Base-by-base conservation (phyloP, 2,113 vertebrate genomes). In the Rousettus leschenaultii region DNA sequence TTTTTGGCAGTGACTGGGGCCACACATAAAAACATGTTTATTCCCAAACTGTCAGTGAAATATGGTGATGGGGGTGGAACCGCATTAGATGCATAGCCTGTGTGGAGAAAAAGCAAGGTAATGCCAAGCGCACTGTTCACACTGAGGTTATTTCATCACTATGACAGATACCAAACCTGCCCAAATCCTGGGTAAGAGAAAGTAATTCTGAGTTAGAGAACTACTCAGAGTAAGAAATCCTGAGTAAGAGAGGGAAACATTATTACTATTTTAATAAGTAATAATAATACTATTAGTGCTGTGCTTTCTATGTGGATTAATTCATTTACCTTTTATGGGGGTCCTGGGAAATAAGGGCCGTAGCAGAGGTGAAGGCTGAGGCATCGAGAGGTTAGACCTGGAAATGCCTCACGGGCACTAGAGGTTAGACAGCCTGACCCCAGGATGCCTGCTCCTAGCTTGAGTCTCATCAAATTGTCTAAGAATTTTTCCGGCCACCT, bases 11-110 rank as follows among this genome's bases (percentile, higher is more conserved):
- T 75, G 77, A 89, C 85, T 65, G 77, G 40, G 93, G 95, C 85
- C 80, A 91, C 95, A 96, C 85, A 96, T 94, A 93, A 97, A 96
- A 97, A 88, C 94, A 94, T 86, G 91, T 95, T 98, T 96, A 96
- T 91, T 96, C 61, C 93, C 95, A 95, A 97, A 92, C 80, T 51
- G 77, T 95, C 92, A 73, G 95, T 92, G 92, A 97, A 94, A 88
- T 63, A 21, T 1, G 30, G 85, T 1, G 9, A 73, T 75, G 75
- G 63, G 91, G 86, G 68, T 48, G 55, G 70, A 48, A 30, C 38
- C 4, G 33, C 13, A 0, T 80, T 26, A 0, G 84, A 28, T 70
- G n/a, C 24, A 33, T 3, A 70, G 83, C 45, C 0, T 6, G 19
- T 0, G 9, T 8, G 13, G 19, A 59, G 30, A 70, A 35, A 55